Conservation (phyloP, 1,140 invertebrate species). For the Lerema accius region DNA sequence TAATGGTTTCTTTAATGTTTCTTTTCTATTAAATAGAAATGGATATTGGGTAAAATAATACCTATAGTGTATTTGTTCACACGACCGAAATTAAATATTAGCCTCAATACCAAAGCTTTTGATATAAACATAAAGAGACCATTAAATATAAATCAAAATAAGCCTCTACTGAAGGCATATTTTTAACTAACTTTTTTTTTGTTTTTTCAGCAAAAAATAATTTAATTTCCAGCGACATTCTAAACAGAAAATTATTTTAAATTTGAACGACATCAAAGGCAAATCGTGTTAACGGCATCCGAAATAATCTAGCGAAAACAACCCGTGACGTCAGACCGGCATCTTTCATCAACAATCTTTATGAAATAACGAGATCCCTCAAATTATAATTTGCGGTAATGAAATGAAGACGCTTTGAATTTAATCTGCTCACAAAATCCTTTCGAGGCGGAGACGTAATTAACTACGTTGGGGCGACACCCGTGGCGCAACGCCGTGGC, state of each 20-base stretch:
- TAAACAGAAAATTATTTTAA: slow-evolving; percentile 10
- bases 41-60: too few relatives aligned
- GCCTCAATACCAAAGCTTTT: too few relatives aligned
- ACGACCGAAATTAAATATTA: too few relatives aligned
- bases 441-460: slow-evolving; percentile 29
- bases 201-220: neutral
- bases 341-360: slow-evolving; percentile 32
- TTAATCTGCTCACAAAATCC: slow-evolving; percentile 33
- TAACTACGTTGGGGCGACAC: slow-evolving; percentile 18
- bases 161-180: too few relatives aligned
- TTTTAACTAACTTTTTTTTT: too few relatives aligned
- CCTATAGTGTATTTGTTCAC: too few relatives aligned
- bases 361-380: slow-evolving; percentile 32
- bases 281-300: slow-evolving; percentile 19
- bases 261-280: slow-evolving; percentile 28
- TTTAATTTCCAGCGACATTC: neutral
- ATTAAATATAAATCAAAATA: too few relatives aligned
- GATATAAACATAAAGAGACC: too few relatives aligned
- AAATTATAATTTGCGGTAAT: slow-evolving; percentile 35
- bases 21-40: too few relatives aligned
- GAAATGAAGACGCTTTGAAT: slow-evolving; percentile 35
- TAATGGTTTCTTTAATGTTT: too few relatives aligned
- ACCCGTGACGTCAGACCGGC: slow-evolving; percentile 25
- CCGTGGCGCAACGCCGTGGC: slow-evolving; percentile 6
- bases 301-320: slow-evolving; percentile 26